A percentile compares a stretch with the other conserved stretches of the same genome.
These are phyloP conservation scores for Notiomystis cincta DNA, from an alignment of 2,113 vertebrate species.

Conservation along the genomic window DNA sequence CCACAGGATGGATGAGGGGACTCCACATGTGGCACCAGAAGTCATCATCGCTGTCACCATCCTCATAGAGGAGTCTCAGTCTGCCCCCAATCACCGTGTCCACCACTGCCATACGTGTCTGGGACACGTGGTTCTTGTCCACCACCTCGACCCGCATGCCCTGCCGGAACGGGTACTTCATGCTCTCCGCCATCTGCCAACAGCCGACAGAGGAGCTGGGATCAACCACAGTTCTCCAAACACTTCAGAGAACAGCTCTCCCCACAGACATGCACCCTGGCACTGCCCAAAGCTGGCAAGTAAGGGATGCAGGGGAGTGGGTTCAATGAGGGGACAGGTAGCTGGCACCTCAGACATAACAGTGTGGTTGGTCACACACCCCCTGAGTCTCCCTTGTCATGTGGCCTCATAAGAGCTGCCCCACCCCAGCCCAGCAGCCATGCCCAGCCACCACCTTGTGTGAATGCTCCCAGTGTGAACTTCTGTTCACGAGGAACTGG, in stretches of 20 bases:
- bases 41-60: slow-evolving; percentile 79
- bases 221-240: not conserved
- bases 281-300: not conserved
- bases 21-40: slow-evolving; percentile 98
- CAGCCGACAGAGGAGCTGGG: not conserved
- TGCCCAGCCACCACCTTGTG: not conserved
- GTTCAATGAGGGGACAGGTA: not conserved
- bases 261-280: not conserved
- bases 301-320: not conserved
- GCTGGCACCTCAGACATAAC: not conserved
- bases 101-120: slow-evolving; percentile 82
- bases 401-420: not conserved
- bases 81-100: slow-evolving; percentile 86
- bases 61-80: slow-evolving; percentile 86
- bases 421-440: not conserved
- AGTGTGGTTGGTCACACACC: accelerated
- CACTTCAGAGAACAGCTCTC: not conserved
- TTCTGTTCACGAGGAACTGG: not conserved
- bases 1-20: slow-evolving; percentile 88
- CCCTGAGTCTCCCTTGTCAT: not conserved
- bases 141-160: slow-evolving; percentile 93
- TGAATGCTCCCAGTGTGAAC: not conserved
- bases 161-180: slow-evolving; percentile 82
- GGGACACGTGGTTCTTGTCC: slow-evolving; percentile 84
- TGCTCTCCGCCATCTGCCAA: slow-evolving; percentile 84